These are phyloP conservation scores for Scaptomyza pallida DNA, from an alignment of 1,140 invertebrate genomes.

Conservation along the genomic window DNA sequence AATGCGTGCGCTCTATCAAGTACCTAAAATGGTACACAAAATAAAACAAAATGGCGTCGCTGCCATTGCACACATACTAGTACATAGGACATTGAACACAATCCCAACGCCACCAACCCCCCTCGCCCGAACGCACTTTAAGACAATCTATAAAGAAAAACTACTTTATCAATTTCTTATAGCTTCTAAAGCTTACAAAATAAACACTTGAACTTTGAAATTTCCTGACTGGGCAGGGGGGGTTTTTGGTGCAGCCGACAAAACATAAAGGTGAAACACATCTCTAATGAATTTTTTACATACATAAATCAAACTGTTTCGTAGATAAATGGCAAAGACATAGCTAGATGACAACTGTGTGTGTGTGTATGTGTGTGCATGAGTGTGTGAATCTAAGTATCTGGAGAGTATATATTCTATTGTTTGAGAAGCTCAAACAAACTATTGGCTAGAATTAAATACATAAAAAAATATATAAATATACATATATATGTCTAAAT, in stretches of 20 bases:
- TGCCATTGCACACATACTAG: conserved; percentile 16
- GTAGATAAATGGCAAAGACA: conserved; percentile 37
- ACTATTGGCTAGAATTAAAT: conserved; percentile 32
- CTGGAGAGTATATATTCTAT: conserved; percentile 4
- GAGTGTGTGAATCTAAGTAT: conserved; percentile 9
- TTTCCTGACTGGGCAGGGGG: too few relatives aligned
- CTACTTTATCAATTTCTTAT: too few relatives aligned
- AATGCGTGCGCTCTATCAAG: conserved; percentile 62
- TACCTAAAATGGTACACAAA: conserved; percentile 55
- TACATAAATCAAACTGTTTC: conserved; percentile 2
- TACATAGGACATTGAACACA: conserved; percentile 3
- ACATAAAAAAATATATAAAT: conserved; percentile 22
- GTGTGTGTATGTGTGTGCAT: conserved; percentile 3
- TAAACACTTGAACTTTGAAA: too few relatives aligned
- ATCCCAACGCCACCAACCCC: conserved; percentile 11
- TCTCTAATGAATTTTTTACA: conserved; percentile 1
- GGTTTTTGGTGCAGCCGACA: not conserved
- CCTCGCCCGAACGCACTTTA: conserved; percentile 47
- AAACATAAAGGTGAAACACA: conserved; percentile 1
- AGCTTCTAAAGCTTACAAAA: too few relatives aligned
- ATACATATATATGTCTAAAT: conserved; percentile 40
- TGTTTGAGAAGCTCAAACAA: conserved; percentile 13
- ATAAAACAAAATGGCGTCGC: conserved; percentile 16
- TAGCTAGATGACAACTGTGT: conserved; percentile 34
- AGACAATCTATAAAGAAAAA: conserved; percentile 57